Evolutionary conservation across 2,888 invertebrate species (phyloP), one percentile per base, ranked within the genome.

Genomic region (Teleiodes luculella): DNA sequence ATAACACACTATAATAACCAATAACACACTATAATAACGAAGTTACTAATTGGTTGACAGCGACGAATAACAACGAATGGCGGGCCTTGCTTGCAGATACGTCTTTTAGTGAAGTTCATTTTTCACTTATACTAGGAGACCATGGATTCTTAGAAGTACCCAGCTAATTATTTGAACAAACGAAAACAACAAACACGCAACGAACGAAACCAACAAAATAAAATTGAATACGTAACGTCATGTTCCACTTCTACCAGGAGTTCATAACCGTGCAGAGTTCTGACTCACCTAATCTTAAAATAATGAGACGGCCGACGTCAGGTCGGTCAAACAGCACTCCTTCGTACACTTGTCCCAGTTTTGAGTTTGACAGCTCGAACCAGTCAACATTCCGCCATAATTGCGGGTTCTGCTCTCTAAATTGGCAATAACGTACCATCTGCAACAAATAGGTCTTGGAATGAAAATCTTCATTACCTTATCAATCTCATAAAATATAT

Each of bases 381-480:
- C 94, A 93, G 65, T 92, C 91, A 1, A 95, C 91, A 55, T 93
- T 92, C 31, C 92, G 91, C 78, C 93, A 93, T 20, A 93, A 90
- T 48, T 92, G 90, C 11, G 93, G 93, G 72, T 95, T 94, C 54
- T 92, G 90, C 57, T 94, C 93, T 57, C 94, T 92, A 78, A 95
- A 95, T 54, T 91, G 90, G 72, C 91, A 93, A 76, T 95, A 95
- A 60, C 93, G 93, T 31, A 92, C 93, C 64, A 95, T 70, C 94
- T 94, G 82, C 65, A 37, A 10, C n/a, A 35, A 35, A 3, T n/a
- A 35, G n/a, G n/a, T 35, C 7, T n/a, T n/a, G n/a, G n/a, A n/a
- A n/a, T n/a, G n/a, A n/a, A n/a, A n/a, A n/a, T n/a, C n/a, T n/a
- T n/a, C n/a, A n/a, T n/a, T n/a, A n/a, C n/a, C n/a, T n/a, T n/a